These are phyloP conservation scores for Isoperla grammatica DNA, from an alignment of 2,888 invertebrate species.

Conservation along the genomic window DNA sequence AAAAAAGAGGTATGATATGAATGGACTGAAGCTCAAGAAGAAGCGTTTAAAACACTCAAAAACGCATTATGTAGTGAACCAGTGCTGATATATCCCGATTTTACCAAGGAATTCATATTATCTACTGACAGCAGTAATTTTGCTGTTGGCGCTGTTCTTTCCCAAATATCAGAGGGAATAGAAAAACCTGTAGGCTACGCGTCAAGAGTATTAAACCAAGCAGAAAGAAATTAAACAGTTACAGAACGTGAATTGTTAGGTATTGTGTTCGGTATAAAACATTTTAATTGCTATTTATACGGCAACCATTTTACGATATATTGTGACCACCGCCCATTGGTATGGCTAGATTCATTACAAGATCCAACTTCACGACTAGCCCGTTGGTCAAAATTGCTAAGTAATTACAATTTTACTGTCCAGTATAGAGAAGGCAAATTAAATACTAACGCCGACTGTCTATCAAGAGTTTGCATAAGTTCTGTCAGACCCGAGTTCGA, in stretches of 20 bases:
- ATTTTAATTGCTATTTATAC: conserved; percentile 25
- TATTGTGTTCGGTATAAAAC: conserved; percentile 22
- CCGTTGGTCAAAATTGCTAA: conserved; percentile 16
- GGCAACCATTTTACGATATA: conserved; percentile 25
- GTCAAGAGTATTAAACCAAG: conserved; percentile 17
- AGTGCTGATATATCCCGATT: conserved; percentile 23
- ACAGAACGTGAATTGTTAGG: conserved; percentile 28
- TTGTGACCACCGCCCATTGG: conserved; percentile 27
- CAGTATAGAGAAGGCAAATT: conserved; percentile 15
- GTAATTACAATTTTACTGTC: conserved; percentile 23
- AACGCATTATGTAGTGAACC: neutral
- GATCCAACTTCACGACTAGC: conserved; percentile 21
- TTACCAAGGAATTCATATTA: conserved; percentile 23
- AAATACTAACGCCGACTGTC: conserved; percentile 4
- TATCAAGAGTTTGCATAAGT: conserved; percentile 8
- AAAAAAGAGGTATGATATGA: neutral
- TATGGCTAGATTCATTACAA: conserved; percentile 23
- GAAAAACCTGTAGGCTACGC: conserved; percentile 30
- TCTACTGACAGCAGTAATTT: conserved; percentile 26
- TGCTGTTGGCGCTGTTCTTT: conserved; percentile 25
- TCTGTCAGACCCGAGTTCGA: neutral
- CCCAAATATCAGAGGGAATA: conserved; percentile 11
- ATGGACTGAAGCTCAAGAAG: neutral
- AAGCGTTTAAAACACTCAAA: neutral
- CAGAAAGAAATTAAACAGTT: conserved; percentile 22